phyloP scores from a whole-genome alignment of 2,113 vertebrate genomes.

The Acanthisitta chloris region DNA sequence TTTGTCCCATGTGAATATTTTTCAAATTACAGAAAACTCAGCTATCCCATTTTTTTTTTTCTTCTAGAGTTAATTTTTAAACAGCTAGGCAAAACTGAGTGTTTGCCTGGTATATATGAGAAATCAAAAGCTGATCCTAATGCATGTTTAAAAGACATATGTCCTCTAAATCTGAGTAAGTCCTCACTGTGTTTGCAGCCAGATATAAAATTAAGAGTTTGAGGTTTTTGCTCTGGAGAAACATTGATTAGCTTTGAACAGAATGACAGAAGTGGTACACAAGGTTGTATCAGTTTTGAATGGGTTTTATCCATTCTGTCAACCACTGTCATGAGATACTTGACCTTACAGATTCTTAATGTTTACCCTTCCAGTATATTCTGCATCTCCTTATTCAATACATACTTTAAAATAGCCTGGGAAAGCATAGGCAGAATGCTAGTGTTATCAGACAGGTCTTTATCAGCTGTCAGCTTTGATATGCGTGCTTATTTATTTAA shows the following conservation, averaged over 20 bases:
- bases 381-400: background rate
- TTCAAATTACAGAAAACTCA: background rate
- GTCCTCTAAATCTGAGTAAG: background rate
- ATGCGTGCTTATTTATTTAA: background rate
- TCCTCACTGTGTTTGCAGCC: background rate
- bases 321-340: background rate
- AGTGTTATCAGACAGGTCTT: background rate
- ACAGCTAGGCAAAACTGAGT: background rate
- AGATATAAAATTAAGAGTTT: background rate
- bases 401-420: background rate
- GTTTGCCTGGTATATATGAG: background rate
- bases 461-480: background rate
- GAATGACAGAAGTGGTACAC: background rate
- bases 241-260: background rate
- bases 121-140: background rate
- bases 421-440: background rate
- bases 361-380: background rate
- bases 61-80: background rate
- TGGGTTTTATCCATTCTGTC: background rate
- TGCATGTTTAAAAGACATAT: background rate
- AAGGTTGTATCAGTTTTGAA: background rate
- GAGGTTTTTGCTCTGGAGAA: background rate
- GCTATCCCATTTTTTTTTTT: background rate
- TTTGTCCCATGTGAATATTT: background rate
- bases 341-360: background rate